Conservation (phyloP, 2,888 invertebrate species). For the Caenorhabditis japonica region DNA sequence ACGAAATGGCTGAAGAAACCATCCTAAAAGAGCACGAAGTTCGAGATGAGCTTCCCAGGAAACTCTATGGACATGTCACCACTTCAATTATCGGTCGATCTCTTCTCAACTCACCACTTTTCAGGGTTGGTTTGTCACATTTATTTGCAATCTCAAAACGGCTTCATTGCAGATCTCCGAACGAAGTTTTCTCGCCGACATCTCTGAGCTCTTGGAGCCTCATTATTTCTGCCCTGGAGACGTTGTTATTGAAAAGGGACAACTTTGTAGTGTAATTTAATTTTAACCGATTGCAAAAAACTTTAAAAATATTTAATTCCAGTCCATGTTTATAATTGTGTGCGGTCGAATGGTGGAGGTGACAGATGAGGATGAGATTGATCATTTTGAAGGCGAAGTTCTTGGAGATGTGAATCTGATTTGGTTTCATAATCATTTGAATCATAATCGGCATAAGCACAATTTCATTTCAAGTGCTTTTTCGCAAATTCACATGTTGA, state of each 20-base stretch:
- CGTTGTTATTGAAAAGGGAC: conserved; percentile 56
- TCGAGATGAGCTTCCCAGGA: conserved; percentile 47
- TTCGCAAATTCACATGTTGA: conserved; percentile 47
- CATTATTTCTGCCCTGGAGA: conserved; percentile 56
- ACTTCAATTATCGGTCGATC: conserved; percentile 47
- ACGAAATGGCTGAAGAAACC: conserved; percentile 52
- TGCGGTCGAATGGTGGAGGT: conserved; percentile 43
- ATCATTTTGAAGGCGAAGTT: conserved; percentile 46
- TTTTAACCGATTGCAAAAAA: too few relatives aligned
- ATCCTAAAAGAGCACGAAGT: conserved; percentile 55
- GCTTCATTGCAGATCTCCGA: conserved; percentile 37
- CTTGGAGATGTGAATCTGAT: conserved; percentile 47
- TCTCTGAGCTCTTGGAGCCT: conserved; percentile 37
- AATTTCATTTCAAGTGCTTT: conserved; percentile 41
- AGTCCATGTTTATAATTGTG: conserved; percentile 48
- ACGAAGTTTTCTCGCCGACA: conserved; percentile 39
- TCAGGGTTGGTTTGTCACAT: conserved; percentile 38
- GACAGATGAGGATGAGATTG: conserved; percentile 38
- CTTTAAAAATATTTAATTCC: conserved; percentile 3
- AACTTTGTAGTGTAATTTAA: conserved; percentile 42
- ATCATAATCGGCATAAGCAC: conserved; percentile 37
- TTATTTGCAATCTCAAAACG: neutral
- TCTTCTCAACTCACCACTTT: conserved; percentile 31
- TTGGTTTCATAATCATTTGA: conserved; percentile 51
- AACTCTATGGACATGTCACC: conserved; percentile 46